These are phyloP conservation scores for Dryobota labecula DNA, from an alignment of 2,888 invertebrate species.

Conservation along the genomic window DNA sequence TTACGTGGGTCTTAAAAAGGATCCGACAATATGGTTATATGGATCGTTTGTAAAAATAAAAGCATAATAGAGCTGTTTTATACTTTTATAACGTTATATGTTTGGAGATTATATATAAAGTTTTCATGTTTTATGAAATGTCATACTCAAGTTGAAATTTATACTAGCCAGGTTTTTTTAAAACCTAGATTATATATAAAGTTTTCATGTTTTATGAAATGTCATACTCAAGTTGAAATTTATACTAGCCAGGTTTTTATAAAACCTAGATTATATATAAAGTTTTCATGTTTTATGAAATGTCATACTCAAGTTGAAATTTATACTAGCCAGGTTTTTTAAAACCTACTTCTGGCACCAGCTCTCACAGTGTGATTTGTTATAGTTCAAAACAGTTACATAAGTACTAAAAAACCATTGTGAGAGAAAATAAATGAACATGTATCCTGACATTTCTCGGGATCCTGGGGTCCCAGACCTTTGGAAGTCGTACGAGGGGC, in stretches of 20 bases:
- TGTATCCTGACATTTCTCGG: too few species aligned
- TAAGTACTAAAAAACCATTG: too few species aligned
- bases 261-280: background rate
- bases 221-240: background rate
- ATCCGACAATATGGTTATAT: constrained; percentile 1
- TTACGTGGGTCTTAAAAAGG: constrained; percentile 15
- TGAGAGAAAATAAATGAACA: too few species aligned
- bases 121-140: background rate
- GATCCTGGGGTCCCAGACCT: too few species aligned
- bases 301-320: background rate
- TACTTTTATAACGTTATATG: background rate
- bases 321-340: background rate
- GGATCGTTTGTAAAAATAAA: constrained; percentile 27
- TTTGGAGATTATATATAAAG: background rate
- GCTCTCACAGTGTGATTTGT: too few species aligned
- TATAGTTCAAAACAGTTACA: too few species aligned
- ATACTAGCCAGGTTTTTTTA: background rate
- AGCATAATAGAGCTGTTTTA: constrained; percentile 2
- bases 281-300: background rate
- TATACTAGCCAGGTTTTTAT: background rate
- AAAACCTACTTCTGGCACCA: background rate
- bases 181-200: background rate
- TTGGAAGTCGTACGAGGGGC: too few species aligned
- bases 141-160: background rate
- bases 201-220: background rate